Evolutionary conservation across 2,797 vertebrate species (phyloP), one percentile per base, ranked within the genome.

Genomic region (Lindbergichthys nudifrons): DNA sequence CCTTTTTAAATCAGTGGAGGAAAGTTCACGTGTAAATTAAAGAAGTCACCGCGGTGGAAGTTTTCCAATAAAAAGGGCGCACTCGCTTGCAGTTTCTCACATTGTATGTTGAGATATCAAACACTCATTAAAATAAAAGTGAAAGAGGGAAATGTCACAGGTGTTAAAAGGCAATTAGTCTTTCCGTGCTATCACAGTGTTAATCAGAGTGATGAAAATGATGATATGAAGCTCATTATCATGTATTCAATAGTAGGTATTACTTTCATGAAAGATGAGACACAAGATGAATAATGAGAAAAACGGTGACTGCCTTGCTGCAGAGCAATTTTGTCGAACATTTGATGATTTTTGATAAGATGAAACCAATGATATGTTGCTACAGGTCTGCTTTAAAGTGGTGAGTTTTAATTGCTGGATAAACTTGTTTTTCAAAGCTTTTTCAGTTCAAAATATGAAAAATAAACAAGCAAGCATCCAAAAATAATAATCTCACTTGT

Each of bases 161-260:
- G 89, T 93, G 91, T 92, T 93, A 93, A 94, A 92, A 94, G 90
- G 90, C 91, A 94, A 94, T 94, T 94, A 94, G 89, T 89, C 88
- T 81, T 69, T 73, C 75, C 21, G 75, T 65, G 72, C 80, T 89
- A 94, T 93, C 89, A 84, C 79, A 88, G 88, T 88, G 84, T 90
- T 90, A 92, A 90, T 93, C 86, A 79, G 70, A 84, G 57, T 67
- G 81, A 92, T 91, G 81, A 86, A 89, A 87, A 85, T 74, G 50
- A 61, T 57, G 70, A 90, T 89, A 85, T 81, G 77, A 87, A 81
- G 63, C 68, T 85, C 75, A 81, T 90, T 88, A 91, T 84, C 86
- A 75, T 91, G 81, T 87, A 79, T 90, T 90, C 80, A 88, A 81
- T 52, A 78, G 81, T 19, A 85, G 87, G 85, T 87, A 87, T 69